phyloP scores from a whole-genome alignment of 2,888 invertebrate species.

The Neoascia interrupta region DNA sequence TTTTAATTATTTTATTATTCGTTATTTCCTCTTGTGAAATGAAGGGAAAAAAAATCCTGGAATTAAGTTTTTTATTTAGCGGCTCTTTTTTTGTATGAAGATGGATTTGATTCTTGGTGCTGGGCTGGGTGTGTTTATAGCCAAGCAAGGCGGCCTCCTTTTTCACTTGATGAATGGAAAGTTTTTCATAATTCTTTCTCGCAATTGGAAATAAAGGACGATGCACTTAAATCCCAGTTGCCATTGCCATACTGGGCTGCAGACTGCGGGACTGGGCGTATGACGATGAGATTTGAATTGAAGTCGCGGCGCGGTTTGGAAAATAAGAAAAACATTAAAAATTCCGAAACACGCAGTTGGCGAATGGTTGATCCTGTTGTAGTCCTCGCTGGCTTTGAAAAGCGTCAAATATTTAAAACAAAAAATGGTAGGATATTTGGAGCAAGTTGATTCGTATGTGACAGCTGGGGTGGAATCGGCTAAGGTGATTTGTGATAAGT shows the following conservation, averaged over 20 bases:
- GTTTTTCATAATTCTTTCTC: conserved; percentile 24
- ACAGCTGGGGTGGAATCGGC: too few species aligned
- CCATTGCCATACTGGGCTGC: conserved; percentile 11
- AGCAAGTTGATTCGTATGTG: too few species aligned
- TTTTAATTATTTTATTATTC: conserved; percentile 69
- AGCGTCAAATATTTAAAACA: too few species aligned
- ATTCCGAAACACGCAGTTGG: too few species aligned
- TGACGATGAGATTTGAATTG: conserved; percentile 47
- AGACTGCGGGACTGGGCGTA: conserved; percentile 18
- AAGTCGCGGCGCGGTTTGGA: not conserved
- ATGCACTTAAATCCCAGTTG: conserved; percentile 64
- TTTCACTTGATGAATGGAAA: conserved; percentile 58
- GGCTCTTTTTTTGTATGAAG: conserved; percentile 11
- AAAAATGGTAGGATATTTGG: too few species aligned
- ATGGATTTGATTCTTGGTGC: conserved; percentile 9
- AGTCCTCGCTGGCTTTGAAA: too few species aligned
- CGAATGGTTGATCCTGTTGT: too few species aligned
- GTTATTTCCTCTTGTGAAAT: conserved; percentile 47
- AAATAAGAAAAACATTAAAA: too few species aligned
- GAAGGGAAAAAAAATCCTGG: conserved; percentile 24
- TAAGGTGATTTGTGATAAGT: too few species aligned
- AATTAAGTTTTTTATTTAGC: conserved; percentile 36
- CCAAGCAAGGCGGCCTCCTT: conserved; percentile 27
- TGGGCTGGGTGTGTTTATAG: not conserved
- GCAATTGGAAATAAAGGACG: conserved; percentile 54